phyloP scores from a whole-genome alignment of 1,140 invertebrate genomes.

The Sitobion miscanthi region DNA sequence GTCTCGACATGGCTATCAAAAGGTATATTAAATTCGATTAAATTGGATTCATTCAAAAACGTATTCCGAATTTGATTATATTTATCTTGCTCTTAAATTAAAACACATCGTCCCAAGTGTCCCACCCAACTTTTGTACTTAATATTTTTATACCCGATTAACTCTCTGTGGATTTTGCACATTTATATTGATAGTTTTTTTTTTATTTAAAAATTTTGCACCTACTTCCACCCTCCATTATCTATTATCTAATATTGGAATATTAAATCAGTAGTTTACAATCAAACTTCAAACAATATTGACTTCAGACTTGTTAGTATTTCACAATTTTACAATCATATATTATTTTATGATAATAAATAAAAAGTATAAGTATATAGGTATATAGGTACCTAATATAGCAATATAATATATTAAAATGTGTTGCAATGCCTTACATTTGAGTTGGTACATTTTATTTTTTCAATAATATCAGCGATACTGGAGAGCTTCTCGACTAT shows the following conservation, averaged over 20 bases:
- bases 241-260: neutral
- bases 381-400: neutral
- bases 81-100: neutral
- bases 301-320: neutral
- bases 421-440: neutral
- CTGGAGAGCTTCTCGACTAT: neutral
- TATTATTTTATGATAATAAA: neutral
- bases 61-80: conserved; percentile 10
- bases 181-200: neutral
- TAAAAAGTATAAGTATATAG: neutral
- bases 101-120: neutral
- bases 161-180: neutral
- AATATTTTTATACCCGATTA: neutral
- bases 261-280: neutral
- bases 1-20: neutral
- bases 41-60: neutral
- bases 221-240: neutral
- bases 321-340: neutral
- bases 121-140: neutral
- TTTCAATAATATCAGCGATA: neutral
- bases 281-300: neutral
- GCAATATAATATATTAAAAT: neutral
- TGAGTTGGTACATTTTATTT: neutral
- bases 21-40: neutral
- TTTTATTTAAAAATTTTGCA: neutral